Conservation (phyloP, 2,888 invertebrate species). For the Lissocephala sabroskyi region DNA sequence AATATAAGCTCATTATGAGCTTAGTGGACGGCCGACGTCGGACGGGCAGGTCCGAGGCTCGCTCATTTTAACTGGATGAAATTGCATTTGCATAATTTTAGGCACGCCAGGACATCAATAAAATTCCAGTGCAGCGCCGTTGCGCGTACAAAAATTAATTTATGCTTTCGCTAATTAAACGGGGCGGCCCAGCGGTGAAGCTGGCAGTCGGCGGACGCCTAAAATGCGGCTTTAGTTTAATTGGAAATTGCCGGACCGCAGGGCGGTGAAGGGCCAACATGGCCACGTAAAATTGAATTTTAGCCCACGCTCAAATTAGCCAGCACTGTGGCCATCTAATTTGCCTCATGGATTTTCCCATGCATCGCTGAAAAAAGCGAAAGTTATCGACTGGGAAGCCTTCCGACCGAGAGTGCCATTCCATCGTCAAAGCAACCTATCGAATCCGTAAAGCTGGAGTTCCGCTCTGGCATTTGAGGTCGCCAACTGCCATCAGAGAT, state of each 20-base stretch:
- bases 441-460: too few species aligned
- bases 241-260: conserved; percentile 20
- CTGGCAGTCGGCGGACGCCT: too few species aligned
- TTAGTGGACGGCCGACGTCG: conserved; percentile 34
- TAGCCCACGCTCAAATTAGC: neutral
- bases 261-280: too few species aligned
- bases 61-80: conserved; percentile 60
- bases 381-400: too few species aligned
- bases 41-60: conserved; percentile 7
- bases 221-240: conserved; percentile 34
- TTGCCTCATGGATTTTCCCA: conserved; percentile 1
- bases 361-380: too few species aligned
- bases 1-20: conserved; percentile 63
- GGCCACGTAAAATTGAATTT: conserved; percentile 15
- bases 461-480: too few species aligned
- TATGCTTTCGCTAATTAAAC: conserved; percentile 50
- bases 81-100: conserved; percentile 56
- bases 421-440: too few species aligned
- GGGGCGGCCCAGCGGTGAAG: too few species aligned
- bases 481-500: too few species aligned
- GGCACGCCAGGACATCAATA: conserved; percentile 32
- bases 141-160: conserved; percentile 35
- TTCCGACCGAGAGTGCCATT: too few species aligned
- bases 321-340: conserved; percentile 4
- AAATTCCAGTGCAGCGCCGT: conserved; percentile 20